Conservation (phyloP, 1,140 invertebrate species). For the Carcinoscorpius rotundicauda region DNA sequence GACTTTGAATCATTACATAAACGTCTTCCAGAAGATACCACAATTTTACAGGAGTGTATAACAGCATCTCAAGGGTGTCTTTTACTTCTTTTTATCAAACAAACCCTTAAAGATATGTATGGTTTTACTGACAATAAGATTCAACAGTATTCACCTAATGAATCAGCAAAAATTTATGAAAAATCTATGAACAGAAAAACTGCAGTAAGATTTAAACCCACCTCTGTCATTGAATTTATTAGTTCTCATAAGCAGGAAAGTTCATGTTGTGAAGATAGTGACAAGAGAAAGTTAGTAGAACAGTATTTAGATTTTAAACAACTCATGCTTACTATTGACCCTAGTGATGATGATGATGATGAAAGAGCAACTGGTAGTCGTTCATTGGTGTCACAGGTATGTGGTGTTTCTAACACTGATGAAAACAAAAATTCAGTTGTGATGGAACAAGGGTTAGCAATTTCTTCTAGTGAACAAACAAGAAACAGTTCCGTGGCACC, state of each 20-base stretch:
- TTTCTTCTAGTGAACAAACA: not conserved
- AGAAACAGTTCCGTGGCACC: not conserved
- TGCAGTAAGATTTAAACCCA: conserved; percentile 71
- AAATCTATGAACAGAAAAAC: conserved; percentile 72
- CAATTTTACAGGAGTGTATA: conserved; percentile 65
- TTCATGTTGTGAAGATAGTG: conserved; percentile 46
- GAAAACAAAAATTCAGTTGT: not conserved
- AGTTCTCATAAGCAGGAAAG: conserved; percentile 46
- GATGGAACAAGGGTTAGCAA: conserved; percentile 5
- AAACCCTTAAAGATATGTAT: conserved; percentile 90
- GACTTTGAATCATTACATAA: conserved; percentile 53
- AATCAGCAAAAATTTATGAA: conserved; percentile 89
- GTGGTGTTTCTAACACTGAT: not conserved
- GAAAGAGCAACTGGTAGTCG: conserved; percentile 29
- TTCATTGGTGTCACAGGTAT: conserved; percentile 7
- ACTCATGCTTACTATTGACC: conserved; percentile 79
- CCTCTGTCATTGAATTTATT: conserved; percentile 55
- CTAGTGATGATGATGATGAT: conserved; percentile 73
- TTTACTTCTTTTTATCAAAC: conserved; percentile 78
- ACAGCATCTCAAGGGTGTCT: conserved; percentile 84
- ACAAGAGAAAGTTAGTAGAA: conserved; percentile 59
- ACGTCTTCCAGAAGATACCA: conserved; percentile 63
- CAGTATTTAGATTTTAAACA: conserved; percentile 84
- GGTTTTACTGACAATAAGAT: conserved; percentile 91
- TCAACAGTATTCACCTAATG: conserved; percentile 88